phyloP scores from a whole-genome alignment of 2,888 invertebrate species.

The Mythimna ferrago region DNA sequence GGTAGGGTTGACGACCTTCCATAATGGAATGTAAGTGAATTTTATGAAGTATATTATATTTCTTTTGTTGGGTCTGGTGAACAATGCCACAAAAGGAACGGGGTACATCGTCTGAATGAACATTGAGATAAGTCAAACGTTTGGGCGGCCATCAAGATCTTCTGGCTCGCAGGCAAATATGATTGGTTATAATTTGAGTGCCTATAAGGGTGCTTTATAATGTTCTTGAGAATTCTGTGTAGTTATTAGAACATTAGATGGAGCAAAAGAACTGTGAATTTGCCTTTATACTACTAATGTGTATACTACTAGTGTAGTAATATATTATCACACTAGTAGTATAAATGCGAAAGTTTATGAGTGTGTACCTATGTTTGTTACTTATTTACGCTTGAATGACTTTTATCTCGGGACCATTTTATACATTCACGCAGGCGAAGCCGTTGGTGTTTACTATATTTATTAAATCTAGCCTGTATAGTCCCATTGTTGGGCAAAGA shows the following conservation, averaged over 20 bases:
- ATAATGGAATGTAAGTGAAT: conserved; percentile 45
- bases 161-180: background rate
- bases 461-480: too few relatives aligned
- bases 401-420: too few relatives aligned
- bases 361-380: too few relatives aligned
- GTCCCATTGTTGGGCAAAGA: too few relatives aligned
- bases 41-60: conserved; percentile 37
- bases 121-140: conserved; percentile 29
- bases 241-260: background rate
- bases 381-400: too few relatives aligned
- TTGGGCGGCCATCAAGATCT: conserved; percentile 33
- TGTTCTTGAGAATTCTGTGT: background rate
- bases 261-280: too few relatives aligned
- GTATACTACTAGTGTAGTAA: too few relatives aligned
- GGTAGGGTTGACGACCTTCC: conserved; percentile 34
- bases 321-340: too few relatives aligned
- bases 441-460: too few relatives aligned
- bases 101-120: conserved; percentile 34
- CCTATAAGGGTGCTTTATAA: background rate
- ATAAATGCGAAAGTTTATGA: too few relatives aligned
- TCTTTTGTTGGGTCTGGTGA: conserved; percentile 42
- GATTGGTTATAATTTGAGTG: conserved; percentile 1
- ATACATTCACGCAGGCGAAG: too few relatives aligned
- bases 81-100: conserved; percentile 41
- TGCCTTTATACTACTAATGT: too few relatives aligned